Evolutionary conservation across 1,140 invertebrate genomes (phyloP).

Genomic region (Drosophila gunungcola): DNA sequence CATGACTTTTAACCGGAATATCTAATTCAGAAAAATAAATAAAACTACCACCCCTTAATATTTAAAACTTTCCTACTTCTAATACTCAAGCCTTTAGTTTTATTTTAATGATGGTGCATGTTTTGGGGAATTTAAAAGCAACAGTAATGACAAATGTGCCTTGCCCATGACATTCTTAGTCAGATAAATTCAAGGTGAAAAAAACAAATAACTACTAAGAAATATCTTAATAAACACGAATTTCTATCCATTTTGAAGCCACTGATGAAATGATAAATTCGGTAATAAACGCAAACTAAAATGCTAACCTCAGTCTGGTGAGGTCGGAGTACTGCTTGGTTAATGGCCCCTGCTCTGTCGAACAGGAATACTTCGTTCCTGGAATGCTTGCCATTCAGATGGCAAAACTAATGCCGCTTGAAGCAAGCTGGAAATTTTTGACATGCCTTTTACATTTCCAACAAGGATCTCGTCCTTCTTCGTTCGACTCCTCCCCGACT

Average conservation of each 20-base stretch:
- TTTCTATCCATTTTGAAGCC: background rate
- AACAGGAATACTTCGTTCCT: constrained; percentile 28
- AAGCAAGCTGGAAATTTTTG: constrained; percentile 66
- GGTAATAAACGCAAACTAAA: background rate
- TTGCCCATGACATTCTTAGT: background rate
- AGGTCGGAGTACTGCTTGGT: constrained; percentile 16
- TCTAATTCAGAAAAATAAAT: too few relatives aligned
- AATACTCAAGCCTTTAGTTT: background rate
- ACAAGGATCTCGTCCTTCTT: constrained; percentile 31
- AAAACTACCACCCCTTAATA: too few relatives aligned
- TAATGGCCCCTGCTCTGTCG: constrained; percentile 30
- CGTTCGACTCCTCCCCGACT: constrained; percentile 16
- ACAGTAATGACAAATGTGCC: too few relatives aligned
- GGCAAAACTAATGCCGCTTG: constrained; percentile 57
- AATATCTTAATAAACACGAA: constrained; percentile 1
- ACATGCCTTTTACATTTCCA: constrained; percentile 79
- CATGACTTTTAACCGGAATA: too few relatives aligned
- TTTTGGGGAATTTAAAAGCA: too few relatives aligned
- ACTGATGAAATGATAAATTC: constrained; percentile 19
- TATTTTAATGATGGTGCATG: too few relatives aligned
- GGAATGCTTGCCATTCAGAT: constrained; percentile 69
- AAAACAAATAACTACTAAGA: background rate
- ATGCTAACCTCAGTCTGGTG: constrained; percentile 2
- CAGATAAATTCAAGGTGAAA: background rate
- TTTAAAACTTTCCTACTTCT: background rate